phyloP scores from a whole-genome alignment of 2,797 vertebrate genomes.

The Oreonectes daqikongensis region DNA sequence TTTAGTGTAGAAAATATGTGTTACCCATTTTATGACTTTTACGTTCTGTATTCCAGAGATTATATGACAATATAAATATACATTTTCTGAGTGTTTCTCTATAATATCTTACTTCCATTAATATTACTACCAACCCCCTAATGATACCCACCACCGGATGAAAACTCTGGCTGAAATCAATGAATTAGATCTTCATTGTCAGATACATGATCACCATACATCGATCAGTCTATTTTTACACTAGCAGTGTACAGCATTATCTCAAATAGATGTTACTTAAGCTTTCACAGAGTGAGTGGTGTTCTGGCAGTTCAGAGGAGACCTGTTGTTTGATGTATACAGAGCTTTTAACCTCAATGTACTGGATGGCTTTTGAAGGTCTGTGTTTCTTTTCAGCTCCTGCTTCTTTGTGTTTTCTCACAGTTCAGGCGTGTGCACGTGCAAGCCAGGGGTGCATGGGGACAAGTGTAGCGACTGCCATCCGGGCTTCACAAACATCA shows the following conservation, averaged over 20 bases:
- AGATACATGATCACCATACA: background rate
- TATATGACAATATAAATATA: background rate
- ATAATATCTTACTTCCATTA: background rate
- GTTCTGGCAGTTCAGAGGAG: slow-evolving; percentile 40
- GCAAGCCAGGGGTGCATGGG: slow-evolving; percentile 73
- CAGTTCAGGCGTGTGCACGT: slow-evolving; percentile 80
- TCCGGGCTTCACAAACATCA: slow-evolving; percentile 72
- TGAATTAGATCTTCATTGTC: background rate
- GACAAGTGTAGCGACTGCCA: slow-evolving; percentile 76
- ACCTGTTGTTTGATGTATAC: slow-evolving; percentile 28
- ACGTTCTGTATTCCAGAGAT: background rate
- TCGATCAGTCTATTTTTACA: background rate
- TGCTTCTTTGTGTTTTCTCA: slow-evolving; percentile 38
- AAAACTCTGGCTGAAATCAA: background rate
- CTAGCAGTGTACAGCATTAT: background rate
- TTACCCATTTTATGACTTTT: background rate
- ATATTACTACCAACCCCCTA: background rate
- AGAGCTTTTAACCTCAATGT: slow-evolving; percentile 16
- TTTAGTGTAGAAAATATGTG: background rate
- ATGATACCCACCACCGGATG: background rate
- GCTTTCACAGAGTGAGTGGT: background rate
- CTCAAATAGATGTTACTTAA: slow-evolving; percentile 2
- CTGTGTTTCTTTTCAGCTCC: background rate
- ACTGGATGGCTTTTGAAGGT: slow-evolving; percentile 14
- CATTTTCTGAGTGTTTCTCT: background rate